These are phyloP conservation scores for Mythimna vitellina DNA, from an alignment of 2,888 invertebrate species.

Conservation along the genomic window DNA sequence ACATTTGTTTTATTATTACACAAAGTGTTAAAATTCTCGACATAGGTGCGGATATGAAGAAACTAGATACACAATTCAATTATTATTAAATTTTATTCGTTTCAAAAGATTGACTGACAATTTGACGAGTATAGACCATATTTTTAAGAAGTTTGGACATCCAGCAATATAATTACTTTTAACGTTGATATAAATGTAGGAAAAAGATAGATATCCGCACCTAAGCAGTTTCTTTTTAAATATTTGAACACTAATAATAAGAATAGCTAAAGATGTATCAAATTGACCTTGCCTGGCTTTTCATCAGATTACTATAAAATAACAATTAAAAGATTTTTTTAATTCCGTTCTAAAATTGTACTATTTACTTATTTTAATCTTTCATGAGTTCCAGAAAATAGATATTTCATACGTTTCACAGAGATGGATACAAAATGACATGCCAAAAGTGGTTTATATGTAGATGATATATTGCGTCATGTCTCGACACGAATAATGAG, in stretches of 20 bases:
- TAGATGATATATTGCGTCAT: slow-evolving; percentile 29
- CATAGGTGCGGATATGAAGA: slow-evolving; percentile 37
- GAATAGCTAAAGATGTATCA: slow-evolving; percentile 69
- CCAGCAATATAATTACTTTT: slow-evolving; percentile 20
- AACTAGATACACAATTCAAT: slow-evolving; percentile 10
- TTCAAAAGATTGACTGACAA: slow-evolving; percentile 7
- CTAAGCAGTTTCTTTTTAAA: slow-evolving; percentile 12
- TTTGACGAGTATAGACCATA: slow-evolving; percentile 10
- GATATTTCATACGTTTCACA: slow-evolving; percentile 1
- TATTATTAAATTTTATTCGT: background rate
- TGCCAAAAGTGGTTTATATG: background rate
- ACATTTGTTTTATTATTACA: slow-evolving; percentile 65
- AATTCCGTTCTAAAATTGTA: background rate
- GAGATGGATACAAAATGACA: background rate
- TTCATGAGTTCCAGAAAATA: background rate
- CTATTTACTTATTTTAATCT: too few relatives aligned
- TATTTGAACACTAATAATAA: slow-evolving; percentile 63
- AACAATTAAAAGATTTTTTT: background rate
- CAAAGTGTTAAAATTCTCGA: slow-evolving; percentile 37
- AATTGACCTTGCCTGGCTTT: slow-evolving; percentile 59
- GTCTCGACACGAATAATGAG: background rate
- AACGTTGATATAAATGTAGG: slow-evolving; percentile 8
- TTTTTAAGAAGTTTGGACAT: slow-evolving; percentile 18
- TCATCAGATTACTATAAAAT: slow-evolving; percentile 22
- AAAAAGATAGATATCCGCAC: slow-evolving; percentile 50